Evolutionary conservation across 2,888 invertebrate genomes (phyloP).

Genomic region (Azorinus chamasolen): DNA sequence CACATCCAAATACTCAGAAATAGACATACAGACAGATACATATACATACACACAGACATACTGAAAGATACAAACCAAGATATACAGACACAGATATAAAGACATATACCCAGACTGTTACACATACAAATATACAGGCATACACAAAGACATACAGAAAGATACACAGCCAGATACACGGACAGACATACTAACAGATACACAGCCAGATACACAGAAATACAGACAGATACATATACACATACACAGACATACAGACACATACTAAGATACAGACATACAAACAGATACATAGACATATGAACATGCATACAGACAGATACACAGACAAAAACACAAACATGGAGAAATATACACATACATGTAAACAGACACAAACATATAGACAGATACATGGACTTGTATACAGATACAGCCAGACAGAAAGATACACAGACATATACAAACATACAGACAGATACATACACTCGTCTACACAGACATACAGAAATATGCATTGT

Average conservation of each 20-base stretch:
- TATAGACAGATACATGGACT: neutral
- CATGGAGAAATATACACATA: neutral
- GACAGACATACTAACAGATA: neutral
- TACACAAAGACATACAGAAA: neutral
- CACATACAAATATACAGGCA: neutral
- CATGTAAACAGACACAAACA: neutral
- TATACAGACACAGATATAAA: neutral
- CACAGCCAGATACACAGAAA: neutral
- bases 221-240: neutral
- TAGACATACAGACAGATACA: slow-evolving; percentile 4
- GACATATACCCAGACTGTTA: neutral
- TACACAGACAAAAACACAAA: neutral
- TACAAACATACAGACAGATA: neutral
- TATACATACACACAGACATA: neutral
- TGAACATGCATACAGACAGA: neutral
- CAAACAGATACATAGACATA: neutral
- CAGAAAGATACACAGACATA: neutral
- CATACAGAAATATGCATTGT: neutral
- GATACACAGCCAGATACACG: neutral
- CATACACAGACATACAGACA: neutral
- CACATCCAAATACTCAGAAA: too few species aligned
- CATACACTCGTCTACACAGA: neutral
- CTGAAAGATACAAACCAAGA: neutral
- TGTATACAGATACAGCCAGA: neutral
- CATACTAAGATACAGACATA: neutral